Conservation (phyloP, 2,113 vertebrate species). For the Otolemur garnettii region DNA sequence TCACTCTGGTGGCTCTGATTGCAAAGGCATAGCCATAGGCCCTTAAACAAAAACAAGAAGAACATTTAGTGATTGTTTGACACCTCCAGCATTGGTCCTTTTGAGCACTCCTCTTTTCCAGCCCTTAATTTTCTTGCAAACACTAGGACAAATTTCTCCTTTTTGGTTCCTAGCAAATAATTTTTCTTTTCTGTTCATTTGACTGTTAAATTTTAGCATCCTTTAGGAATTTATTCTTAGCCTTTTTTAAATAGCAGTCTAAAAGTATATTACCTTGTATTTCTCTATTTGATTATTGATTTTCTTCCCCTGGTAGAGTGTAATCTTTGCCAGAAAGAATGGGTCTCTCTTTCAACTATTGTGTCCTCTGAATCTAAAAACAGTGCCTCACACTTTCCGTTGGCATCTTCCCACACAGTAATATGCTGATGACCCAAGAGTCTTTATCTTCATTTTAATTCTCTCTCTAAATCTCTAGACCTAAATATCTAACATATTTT, state of each 20-base stretch:
- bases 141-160: neutral
- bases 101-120: neutral
- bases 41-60: neutral
- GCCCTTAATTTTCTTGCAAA: neutral
- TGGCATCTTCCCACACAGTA: neutral
- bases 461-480: neutral
- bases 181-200: neutral
- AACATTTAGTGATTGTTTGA: constrained; percentile 1
- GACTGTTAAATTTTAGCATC: neutral
- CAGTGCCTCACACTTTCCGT: neutral
- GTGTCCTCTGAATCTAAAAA: neutral
- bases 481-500: neutral
- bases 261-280: neutral
- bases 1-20: neutral
- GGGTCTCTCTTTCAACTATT: neutral
- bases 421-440: neutral
- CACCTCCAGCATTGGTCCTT: neutral
- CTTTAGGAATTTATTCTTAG: neutral
- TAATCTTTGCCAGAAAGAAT: neutral
- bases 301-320: neutral
- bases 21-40: constrained; percentile 8
- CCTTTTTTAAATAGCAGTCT: neutral
- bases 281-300: neutral
- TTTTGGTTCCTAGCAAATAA: neutral
- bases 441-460: neutral